phyloP scores from a whole-genome alignment of 1,140 invertebrate genomes.

The Zaprionus africanus region DNA sequence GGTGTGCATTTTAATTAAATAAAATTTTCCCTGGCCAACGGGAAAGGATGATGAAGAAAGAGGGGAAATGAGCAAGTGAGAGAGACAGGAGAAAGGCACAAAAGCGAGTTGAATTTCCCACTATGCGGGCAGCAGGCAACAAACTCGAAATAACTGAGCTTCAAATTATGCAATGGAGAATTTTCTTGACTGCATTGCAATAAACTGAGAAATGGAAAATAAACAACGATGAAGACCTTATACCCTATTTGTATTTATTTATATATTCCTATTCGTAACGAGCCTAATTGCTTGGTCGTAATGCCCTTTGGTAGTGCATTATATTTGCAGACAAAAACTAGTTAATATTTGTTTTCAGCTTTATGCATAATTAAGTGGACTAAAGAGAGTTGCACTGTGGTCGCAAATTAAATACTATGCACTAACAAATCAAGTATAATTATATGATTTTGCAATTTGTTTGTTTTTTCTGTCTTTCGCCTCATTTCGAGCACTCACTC shows the following conservation, averaged over 20 bases:
- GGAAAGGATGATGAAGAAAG: neutral
- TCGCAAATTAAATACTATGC: constrained; percentile 40
- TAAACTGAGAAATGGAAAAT: neutral
- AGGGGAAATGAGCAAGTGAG: neutral
- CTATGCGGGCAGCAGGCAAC: constrained; percentile 3
- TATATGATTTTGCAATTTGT: constrained; percentile 30
- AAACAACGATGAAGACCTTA: neutral
- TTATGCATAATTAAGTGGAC: constrained; percentile 46
- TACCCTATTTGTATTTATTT: neutral
- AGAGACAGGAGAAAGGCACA: neutral
- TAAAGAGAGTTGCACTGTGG: constrained; percentile 28
- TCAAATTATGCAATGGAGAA: constrained; percentile 23
- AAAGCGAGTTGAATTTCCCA: constrained; percentile 30
- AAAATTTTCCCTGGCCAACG: constrained; percentile 14
- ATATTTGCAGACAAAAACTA: constrained; percentile 1
- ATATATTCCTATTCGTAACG: neutral
- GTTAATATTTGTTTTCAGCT: constrained; percentile 20
- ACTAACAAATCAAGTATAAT: constrained; percentile 21
- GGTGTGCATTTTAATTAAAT: constrained; percentile 56
- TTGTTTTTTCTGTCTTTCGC: constrained; percentile 5
- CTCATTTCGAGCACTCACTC: constrained; percentile 11
- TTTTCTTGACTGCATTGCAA: constrained; percentile 21
- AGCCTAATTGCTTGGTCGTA: neutral
- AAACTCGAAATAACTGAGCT: constrained; percentile 26
- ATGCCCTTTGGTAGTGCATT: neutral